Evolutionary conservation across 2,888 invertebrate species (phyloP).

Genomic region (Cantharis nigra): DNA sequence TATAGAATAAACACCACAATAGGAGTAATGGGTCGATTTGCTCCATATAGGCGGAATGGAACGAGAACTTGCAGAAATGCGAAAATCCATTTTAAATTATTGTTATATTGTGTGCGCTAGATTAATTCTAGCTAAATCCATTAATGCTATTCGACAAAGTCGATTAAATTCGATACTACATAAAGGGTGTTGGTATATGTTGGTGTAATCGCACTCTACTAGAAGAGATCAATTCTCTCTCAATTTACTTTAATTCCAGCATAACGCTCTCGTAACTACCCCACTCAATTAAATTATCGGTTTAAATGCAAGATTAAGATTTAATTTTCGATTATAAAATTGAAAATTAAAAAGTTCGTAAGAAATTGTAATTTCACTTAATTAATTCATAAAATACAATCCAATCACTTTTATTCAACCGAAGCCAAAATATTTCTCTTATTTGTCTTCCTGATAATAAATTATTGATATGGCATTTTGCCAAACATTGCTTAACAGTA

Average conservation of each 20-base stretch:
- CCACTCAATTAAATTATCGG: background rate
- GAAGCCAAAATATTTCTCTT: background rate
- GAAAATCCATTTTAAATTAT: background rate
- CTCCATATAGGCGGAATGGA: background rate
- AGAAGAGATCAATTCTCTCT: background rate
- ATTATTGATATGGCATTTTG: background rate
- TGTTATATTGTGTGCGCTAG: background rate
- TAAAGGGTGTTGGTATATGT: background rate
- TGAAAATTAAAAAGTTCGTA: background rate
- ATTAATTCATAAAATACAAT: background rate
- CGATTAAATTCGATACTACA: background rate
- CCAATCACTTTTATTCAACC: background rate
- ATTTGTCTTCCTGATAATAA: background rate
- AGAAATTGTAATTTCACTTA: background rate
- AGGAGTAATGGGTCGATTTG: slow-evolving; percentile 1
- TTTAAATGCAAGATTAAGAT: background rate
- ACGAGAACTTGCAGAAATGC: background rate
- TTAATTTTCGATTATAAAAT: background rate
- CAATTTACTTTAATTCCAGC: background rate
- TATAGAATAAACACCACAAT: background rate
- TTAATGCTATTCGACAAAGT: background rate
- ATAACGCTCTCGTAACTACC: background rate
- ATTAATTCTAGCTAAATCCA: background rate
- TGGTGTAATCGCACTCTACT: background rate
- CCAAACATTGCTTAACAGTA: background rate